phyloP scores from a whole-genome alignment of 2,797 vertebrate genomes.

The Xiphophorus birchmanni region DNA sequence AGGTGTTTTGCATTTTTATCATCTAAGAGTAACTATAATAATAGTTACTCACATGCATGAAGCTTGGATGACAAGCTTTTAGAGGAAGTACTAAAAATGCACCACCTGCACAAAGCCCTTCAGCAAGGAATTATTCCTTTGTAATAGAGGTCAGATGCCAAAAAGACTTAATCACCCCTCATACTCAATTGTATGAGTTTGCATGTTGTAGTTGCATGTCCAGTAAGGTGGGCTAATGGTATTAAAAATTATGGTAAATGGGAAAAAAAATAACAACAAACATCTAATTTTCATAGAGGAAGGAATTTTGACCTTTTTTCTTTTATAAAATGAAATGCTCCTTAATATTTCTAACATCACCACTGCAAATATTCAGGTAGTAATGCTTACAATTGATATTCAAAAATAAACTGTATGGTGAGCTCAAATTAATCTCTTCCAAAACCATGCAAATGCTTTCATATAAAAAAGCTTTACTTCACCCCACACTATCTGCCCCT shows the following conservation, averaged over 20 bases:
- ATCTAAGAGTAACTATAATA: neutral
- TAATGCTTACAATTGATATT: neutral
- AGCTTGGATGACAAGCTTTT: slow-evolving; percentile 1
- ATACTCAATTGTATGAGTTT: neutral
- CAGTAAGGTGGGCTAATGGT: neutral
- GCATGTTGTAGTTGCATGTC: neutral
- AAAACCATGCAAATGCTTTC: neutral
- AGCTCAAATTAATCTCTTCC: neutral
- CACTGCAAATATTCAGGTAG: neutral
- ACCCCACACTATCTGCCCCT: neutral
- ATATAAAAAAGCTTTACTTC: neutral
- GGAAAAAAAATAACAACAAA: neutral
- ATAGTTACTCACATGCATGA: neutral
- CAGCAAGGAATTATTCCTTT: neutral
- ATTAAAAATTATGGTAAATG: neutral
- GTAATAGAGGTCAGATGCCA: neutral
- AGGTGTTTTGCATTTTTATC: neutral
- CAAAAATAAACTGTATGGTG: neutral
- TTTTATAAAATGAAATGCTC: neutral
- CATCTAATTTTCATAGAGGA: neutral
- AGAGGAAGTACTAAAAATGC: neutral
- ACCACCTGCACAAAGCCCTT: neutral
- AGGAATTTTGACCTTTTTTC: neutral
- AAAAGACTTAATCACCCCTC: neutral
- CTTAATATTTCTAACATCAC: neutral